Base-by-base conservation (phyloP, 2,888 invertebrate species). In the Eupithecia subfuscata region DNA sequence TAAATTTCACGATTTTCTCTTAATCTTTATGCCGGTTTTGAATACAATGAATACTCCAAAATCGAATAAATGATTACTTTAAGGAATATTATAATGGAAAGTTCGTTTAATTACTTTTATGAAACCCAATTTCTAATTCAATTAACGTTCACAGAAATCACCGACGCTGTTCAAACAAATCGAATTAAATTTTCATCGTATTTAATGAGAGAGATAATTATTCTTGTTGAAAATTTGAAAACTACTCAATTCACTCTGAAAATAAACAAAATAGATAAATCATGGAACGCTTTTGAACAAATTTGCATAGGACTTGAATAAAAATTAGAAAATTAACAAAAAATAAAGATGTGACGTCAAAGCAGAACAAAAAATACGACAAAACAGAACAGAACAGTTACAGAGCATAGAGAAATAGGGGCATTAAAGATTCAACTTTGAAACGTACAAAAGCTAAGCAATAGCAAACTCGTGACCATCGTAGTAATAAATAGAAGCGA, bases 381-480 rank as follows among this genome's bases (percentile, higher is more conserved):
- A 16, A n/a, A 40, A 11, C 9, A 67, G 11, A 40, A 37, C 40
- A 40, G 7, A 43, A 30, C 22, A 34, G 64, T 68, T 45, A 40
- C 1, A 43, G 22, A 40, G 12, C n/a, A 37, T 43, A 40, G 22
- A 68, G 68, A 68, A 43, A 68, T 68, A 68, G 43, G 68, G 43
- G 16, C 16, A 68, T 69, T 73, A 45, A 34, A 70, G 70, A 68
- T 70, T 67, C 43, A 70, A 60, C 70, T 74, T 67, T 22, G 64
- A 48, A 74, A 74, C 63, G 60, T 64, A 68, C 45, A 68, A 70
- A 74, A 75, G 68, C 71, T 68, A 69, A 75, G 75, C 68, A 63
- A 75, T 75, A 63, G 60, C 71, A 11, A 72, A 40, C 75, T 75
- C 70, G 75, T 73, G 73, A 76, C 70, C 70, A 65, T 73, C 43